These are phyloP conservation scores for Noturus placidus DNA, from an alignment of 2,113 vertebrate species.

Conservation along the genomic window DNA sequence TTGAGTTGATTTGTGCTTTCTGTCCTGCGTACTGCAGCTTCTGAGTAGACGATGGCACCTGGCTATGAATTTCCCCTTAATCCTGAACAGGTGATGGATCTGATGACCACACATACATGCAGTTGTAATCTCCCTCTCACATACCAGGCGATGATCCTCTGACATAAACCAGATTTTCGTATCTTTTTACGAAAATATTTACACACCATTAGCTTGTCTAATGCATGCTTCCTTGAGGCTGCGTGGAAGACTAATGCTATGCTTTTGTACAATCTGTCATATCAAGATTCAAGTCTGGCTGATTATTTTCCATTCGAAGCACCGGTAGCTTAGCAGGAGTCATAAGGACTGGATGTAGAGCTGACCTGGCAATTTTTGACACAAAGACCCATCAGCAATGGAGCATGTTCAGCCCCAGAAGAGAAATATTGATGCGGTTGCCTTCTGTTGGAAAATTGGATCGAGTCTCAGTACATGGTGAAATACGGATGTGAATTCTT, in stretches of 20 bases:
- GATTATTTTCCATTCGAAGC: conserved; percentile 22
- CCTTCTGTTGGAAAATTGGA: conserved; percentile 57
- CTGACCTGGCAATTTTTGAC: conserved; percentile 40
- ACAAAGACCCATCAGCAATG: conserved; percentile 34
- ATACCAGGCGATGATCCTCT: background rate
- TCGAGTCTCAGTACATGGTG: conserved; percentile 40
- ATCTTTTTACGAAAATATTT: background rate
- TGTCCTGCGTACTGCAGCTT: background rate
- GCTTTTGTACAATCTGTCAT: background rate
- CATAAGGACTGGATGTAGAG: background rate
- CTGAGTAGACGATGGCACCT: background rate
- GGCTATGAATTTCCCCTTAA: background rate
- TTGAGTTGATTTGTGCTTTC: background rate
- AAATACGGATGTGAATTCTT: conserved; percentile 38
- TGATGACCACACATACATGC: background rate
- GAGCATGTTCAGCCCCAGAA: conserved; percentile 31
- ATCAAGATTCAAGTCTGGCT: background rate
- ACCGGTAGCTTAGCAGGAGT: background rate
- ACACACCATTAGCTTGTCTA: background rate
- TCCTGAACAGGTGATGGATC: background rate
- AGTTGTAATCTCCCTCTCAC: background rate
- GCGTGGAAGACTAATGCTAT: background rate
- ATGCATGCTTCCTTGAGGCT: background rate
- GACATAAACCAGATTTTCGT: background rate
- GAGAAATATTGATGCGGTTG: conserved; percentile 49